These are phyloP conservation scores for Acromyrmex echinatior DNA, from an alignment of 1,140 invertebrate genomes.

Conservation along the genomic window DNA sequence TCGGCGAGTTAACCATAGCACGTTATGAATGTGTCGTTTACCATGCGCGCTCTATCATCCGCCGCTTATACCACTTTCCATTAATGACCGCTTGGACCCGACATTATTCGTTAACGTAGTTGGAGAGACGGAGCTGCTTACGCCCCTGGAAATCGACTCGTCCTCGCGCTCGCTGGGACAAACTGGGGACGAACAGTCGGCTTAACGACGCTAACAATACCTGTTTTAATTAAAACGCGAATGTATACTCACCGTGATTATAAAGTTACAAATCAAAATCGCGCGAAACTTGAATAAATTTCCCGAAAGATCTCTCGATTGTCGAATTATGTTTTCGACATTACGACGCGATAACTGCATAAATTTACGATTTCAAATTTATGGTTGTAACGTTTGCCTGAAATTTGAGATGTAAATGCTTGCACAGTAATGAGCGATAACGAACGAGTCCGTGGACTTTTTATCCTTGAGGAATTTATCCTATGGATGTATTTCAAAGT, in stretches of 20 bases:
- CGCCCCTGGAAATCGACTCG: slow-evolving; percentile 27
- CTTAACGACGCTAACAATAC: slow-evolving; percentile 50
- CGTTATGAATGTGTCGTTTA: slow-evolving; percentile 69
- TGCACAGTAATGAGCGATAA: not conserved
- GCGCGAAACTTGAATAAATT: not conserved
- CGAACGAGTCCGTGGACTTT: not conserved
- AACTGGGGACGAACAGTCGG: slow-evolving; percentile 45
- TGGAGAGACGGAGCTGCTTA: slow-evolving; percentile 51
- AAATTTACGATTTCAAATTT: slow-evolving; percentile 28
- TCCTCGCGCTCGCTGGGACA: slow-evolving; percentile 1
- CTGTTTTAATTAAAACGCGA: slow-evolving; percentile 41
- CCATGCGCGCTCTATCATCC: slow-evolving; percentile 55
- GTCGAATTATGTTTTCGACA: no score
- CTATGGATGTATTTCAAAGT: not conserved
- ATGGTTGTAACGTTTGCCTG: not conserved
- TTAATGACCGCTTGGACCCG: slow-evolving; percentile 66
- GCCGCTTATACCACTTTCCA: slow-evolving; percentile 57
- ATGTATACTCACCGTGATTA: not conserved
- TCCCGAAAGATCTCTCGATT: not conserved
- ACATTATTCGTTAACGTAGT: slow-evolving; percentile 63
- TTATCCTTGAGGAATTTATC: not conserved
- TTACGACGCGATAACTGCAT: not conserved
- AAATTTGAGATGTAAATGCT: not conserved
- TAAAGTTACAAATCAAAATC: slow-evolving; percentile 40
- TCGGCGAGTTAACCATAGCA: slow-evolving; percentile 18